Conservation (phyloP, 1,140 invertebrate species). For the Luehdorfia chinensis region DNA sequence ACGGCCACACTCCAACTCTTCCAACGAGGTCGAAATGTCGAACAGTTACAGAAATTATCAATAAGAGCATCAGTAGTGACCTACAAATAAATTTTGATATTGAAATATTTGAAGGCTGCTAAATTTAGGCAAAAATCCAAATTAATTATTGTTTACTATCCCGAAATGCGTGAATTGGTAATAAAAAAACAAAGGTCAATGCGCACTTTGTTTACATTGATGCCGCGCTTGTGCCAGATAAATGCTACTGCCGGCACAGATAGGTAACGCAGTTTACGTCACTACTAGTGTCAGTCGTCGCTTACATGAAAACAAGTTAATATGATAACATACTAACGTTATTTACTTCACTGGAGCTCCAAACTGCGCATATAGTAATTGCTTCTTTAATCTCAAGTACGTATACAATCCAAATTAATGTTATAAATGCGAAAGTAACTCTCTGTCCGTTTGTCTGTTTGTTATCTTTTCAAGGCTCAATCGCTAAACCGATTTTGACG, state of each 20-base stretch:
- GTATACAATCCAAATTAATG: too few species aligned
- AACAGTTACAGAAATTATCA: too few species aligned
- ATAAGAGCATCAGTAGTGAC: background rate
- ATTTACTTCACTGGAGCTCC: constrained; percentile 6
- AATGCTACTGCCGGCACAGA: constrained; percentile 19
- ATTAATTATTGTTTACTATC: too few species aligned
- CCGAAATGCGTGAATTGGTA: constrained; percentile 8
- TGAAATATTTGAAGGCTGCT: too few species aligned
- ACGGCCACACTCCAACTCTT: constrained; percentile 18
- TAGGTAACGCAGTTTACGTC: constrained; percentile 15
- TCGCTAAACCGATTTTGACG: too few species aligned
- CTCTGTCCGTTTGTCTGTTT: too few species aligned
- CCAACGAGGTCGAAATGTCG: background rate
- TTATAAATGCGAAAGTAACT: too few species aligned
- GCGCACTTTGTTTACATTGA: constrained; percentile 25
- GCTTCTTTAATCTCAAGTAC: background rate
- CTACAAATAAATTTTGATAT: background rate
- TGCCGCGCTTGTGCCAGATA: constrained; percentile 23
- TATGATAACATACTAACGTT: constrained; percentile 18
- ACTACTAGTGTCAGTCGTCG: constrained; percentile 1
- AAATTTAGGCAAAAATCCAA: too few species aligned
- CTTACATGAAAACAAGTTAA: constrained; percentile 25
- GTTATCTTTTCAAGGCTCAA: too few species aligned
- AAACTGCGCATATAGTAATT: constrained; percentile 8
- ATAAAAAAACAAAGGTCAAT: constrained; percentile 26